Evolutionary conservation across 2,797 vertebrate species (phyloP).

Genomic region (Leptatherina wallacei): DNA sequence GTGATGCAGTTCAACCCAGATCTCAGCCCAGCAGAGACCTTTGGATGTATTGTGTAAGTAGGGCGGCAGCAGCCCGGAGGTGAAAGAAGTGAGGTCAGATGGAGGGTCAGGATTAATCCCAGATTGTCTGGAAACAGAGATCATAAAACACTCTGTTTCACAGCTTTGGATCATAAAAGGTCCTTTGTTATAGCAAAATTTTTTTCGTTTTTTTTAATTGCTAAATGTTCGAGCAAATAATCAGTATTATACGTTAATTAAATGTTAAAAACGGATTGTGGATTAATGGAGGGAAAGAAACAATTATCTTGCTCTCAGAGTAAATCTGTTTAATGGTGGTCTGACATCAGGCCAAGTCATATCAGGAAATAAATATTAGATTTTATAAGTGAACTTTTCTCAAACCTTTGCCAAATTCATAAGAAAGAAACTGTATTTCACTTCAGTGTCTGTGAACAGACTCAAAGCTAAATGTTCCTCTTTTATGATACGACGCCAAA

Average conservation of each 20-base stretch:
- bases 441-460: no score
- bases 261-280: no score
- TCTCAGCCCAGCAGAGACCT: constrained; percentile 34
- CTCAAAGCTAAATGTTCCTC: no score
- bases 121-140: constrained; percentile 23
- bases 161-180: background rate
- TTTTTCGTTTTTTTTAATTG: no score
- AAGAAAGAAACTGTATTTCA: no score
- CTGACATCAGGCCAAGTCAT: background rate
- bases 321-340: background rate
- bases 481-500: no score
- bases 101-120: constrained; percentile 14
- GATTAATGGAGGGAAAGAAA: background rate
- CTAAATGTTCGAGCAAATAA: background rate
- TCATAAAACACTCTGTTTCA: constrained; percentile 13
- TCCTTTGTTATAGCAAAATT: background rate
- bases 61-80: constrained; percentile 50
- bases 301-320: background rate
- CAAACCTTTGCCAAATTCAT: background rate
- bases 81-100: constrained; percentile 29
- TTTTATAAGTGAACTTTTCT: no score
- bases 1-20: constrained; percentile 22
- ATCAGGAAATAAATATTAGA: background rate
- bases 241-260: background rate
- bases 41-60: constrained; percentile 28